Evolutionary conservation across 2,113 vertebrate genomes (phyloP).

Genomic region (Heterochromis multidens): DNA sequence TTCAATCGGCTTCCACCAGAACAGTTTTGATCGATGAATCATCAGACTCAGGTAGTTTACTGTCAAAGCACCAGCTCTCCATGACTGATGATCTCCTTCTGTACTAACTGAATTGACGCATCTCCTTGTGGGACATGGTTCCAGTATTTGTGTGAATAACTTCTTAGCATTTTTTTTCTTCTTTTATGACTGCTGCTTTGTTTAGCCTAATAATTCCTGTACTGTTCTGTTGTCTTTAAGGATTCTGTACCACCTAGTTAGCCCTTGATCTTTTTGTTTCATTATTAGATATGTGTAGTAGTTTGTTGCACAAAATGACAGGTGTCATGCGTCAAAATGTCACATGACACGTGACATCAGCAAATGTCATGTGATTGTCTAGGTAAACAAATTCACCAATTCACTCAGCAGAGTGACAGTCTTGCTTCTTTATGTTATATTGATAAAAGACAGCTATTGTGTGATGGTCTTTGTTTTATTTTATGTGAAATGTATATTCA

Average conservation of each 20-base stretch:
- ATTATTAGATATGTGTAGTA: neutral
- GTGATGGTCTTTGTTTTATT: neutral
- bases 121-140: neutral
- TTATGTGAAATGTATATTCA: neutral
- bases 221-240: neutral
- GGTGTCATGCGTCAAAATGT: too few relatives aligned
- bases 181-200: too few relatives aligned
- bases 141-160: neutral
- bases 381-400: neutral
- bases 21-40: conserved; percentile 52
- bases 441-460: neutral
- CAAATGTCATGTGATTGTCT: neutral
- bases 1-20: conserved; percentile 40
- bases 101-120: conserved; percentile 20
- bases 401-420: neutral
- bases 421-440: neutral
- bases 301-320: neutral
- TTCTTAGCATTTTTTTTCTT: neutral
- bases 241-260: neutral
- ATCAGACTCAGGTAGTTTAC: conserved; percentile 43
- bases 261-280: neutral
- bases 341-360: neutral
- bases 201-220: neutral
- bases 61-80: conserved; percentile 41
- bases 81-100: conserved; percentile 37